Evolutionary conservation across 2,113 vertebrate genomes (phyloP), one percentile per base, ranked within the genome.

Genomic region (Nothoprocta pentlandii): DNA sequence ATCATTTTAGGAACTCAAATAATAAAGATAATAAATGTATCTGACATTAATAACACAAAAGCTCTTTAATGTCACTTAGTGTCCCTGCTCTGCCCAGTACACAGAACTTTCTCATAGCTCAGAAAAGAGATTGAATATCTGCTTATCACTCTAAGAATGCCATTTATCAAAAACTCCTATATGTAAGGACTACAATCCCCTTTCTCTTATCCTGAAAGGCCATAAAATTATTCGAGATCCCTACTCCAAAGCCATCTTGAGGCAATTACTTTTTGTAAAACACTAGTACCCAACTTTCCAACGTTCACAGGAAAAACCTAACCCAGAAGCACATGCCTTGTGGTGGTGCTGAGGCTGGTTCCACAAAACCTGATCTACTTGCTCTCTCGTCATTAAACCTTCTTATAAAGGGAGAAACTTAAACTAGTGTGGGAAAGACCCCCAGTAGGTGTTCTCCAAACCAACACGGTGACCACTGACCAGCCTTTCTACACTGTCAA

Each of bases 1-100:
- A 17, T 21, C 23, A 56, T 42, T 80, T 64, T 44, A 79, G 44
- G 91, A 93, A 74, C 51, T 12, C 11, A 0, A 34, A 51, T 80
- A 88, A 85, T 80, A 87, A 73, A 58, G 62, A 82, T 76, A 92
- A 64, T 28, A 74, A n/a, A 70, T n/a, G 30, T 36, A 66, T 49
- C 54, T 70, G 71, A 39, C 36, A 0, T 46, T 66, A 88, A 74
- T 61, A 67, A 53, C 42, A 5, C 1, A 4, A 77, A 80, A 80
- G 53, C 63, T 80, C 82, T 73, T 51, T 70, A 79, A 68, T 92
- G 62, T 80, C 66, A 87, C 71, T 69, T 56, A 41, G 26, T 44
- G 39, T 22, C 8, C 28, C 87, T 63, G 5, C 34, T 85, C 69
- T 61, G 26, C 1, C 1, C 5, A 2, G 47, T 41, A 62, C 16